Evolutionary conservation across 2,113 vertebrate genomes (phyloP), one percentile per base, ranked within the genome.

Genomic region (Empidonax traillii): DNA sequence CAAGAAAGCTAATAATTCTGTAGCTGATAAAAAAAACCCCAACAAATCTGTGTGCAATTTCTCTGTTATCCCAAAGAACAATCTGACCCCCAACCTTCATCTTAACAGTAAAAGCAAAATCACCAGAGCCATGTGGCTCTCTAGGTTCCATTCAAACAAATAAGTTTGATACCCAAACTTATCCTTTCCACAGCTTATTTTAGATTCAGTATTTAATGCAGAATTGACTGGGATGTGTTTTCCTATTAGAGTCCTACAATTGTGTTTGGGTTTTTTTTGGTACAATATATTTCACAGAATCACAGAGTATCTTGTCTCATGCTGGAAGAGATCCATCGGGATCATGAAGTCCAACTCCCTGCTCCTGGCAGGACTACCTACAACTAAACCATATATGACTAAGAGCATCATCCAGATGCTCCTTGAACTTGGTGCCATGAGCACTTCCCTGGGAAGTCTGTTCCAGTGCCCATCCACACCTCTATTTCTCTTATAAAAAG

Each of bases 81-180:
- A 33, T 10, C 8, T 46, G 43, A 85, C 5, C 6, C 31, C 9
- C 31, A 44, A 20, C 8, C 31, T 61, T 74, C 49, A 68, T 21
- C 24, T 53, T 49, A 51, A 62, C 35, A 73, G 46, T 30, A 65
- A 59, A 87, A 69, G 2, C 22, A 74, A 59, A 39, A 46, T 7
- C 28, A 20, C 0, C 10, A 61, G 51, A 33, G 18, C 14, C 47
- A 33, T 0, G 0, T 11, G 16, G 12, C 12, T 61, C 39, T 61
- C n/a, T 67, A 17, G 8, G 24, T 79, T 63, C 53, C 23, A 55
- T 55, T 78, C 59, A 87, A 44, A 74, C 15, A 90, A 87, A 52
- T 4, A 74, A 20, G 52, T 89, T 53, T 52, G 35, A 76, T 52
- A 59, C 1, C 14, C 27, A 78, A 82, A 68, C 22, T 28, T 49